Conservation (phyloP, 2,797 vertebrate genomes). For the Paguma larvata region DNA sequence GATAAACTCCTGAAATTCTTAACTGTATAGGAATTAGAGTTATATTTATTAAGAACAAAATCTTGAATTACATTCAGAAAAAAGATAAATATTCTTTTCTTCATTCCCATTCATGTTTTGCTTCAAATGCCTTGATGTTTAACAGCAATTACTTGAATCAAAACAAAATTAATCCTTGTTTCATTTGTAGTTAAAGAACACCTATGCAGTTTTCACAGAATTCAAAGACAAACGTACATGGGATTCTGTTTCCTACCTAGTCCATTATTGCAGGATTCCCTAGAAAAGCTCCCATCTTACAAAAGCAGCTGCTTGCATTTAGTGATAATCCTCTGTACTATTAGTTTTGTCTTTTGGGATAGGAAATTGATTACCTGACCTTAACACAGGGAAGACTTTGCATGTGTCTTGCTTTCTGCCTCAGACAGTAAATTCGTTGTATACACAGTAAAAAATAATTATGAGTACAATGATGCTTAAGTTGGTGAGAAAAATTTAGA, state of each 20-base stretch:
- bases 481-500: conserved; percentile 49
- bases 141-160: conserved; percentile 75
- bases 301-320: conserved; percentile 82
- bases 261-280: conserved; percentile 71
- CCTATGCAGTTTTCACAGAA: conserved; percentile 47
- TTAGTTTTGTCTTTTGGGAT: conserved; percentile 81
- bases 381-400: conserved; percentile 75
- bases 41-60: conserved; percentile 45
- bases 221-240: conserved; percentile 56
- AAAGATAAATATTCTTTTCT: conserved; percentile 46
- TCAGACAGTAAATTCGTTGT: conserved; percentile 70
- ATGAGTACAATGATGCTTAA: conserved; percentile 19
- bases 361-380: conserved; percentile 83
- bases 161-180: conserved; percentile 77
- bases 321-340: conserved; percentile 81
- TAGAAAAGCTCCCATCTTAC: conserved; percentile 73
- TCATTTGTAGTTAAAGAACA: conserved; percentile 69
- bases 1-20: neutral
- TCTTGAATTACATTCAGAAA: neutral
- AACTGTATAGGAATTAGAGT: neutral
- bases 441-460: conserved; percentile 77
- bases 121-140: conserved; percentile 55
- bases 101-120: neutral
- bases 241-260: conserved; percentile 62
- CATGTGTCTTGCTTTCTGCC: conserved; percentile 57